These are phyloP conservation scores for Dicyrtoma fusca DNA, from an alignment of 2,888 invertebrate genomes.

Conservation along the genomic window DNA sequence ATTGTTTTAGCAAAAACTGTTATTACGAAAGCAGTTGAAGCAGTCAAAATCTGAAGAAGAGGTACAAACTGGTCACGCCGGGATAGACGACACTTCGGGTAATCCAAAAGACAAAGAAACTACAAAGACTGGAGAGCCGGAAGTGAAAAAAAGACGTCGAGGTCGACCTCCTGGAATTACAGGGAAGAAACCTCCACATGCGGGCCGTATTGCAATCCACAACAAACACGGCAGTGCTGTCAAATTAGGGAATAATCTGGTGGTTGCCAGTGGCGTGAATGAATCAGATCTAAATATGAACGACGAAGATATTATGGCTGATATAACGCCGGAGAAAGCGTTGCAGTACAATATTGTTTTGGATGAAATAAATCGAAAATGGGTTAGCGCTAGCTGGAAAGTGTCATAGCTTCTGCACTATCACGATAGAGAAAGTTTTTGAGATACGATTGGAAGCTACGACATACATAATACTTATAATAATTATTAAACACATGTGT, in stretches of 20 bases:
- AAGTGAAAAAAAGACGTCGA: conserved; percentile 25
- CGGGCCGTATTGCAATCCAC: conserved; percentile 26
- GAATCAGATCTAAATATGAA: conserved; percentile 58
- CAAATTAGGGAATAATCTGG: conserved; percentile 7
- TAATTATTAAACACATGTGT: conserved; percentile 1
- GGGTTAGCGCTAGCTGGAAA: conserved; percentile 74
- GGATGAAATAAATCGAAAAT: conserved; percentile 78
- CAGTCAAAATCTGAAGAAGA: conserved; percentile 23
- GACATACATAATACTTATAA: not conserved
- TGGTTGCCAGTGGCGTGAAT: conserved; percentile 4
- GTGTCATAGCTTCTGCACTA: conserved; percentile 59
- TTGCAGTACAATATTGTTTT: conserved; percentile 74
- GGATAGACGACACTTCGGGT: not conserved
- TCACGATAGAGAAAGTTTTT: not conserved
- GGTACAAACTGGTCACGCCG: not conserved
- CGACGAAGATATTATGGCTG: conserved; percentile 64
- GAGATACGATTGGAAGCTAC: too few species aligned
- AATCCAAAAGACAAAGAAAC: not conserved
- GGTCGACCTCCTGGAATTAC: conserved; percentile 39
- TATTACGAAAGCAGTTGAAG: conserved; percentile 33
- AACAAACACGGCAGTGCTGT: conserved; percentile 1
- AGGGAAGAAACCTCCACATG: conserved; percentile 19
- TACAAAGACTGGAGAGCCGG: conserved; percentile 5
- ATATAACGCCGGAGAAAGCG: conserved; percentile 68
- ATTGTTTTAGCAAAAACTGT: conserved; percentile 36